A percentile compares a stretch with the other conserved stretches of the same genome.
These are phyloP conservation scores for Nicator chloris DNA, from an alignment of 2,113 vertebrate species.

Conservation along the genomic window DNA sequence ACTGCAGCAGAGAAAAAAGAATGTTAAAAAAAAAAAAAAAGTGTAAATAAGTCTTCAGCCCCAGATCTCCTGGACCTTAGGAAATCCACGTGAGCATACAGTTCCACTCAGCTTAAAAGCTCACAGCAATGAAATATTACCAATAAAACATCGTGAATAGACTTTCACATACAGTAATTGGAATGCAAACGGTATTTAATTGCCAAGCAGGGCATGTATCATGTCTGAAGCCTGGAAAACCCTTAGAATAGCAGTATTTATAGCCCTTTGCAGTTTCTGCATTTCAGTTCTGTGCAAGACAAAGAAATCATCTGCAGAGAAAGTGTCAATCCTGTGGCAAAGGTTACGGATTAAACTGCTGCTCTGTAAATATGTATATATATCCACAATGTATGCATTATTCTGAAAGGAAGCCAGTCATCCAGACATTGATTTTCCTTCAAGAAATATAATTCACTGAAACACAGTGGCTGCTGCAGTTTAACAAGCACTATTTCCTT, in stretches of 20 bases:
- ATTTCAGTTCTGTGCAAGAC: background rate
- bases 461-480: background rate
- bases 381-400: background rate
- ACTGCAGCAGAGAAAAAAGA: background rate
- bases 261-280: background rate
- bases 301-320: background rate
- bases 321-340: background rate
- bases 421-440: slow-evolving; percentile 13
- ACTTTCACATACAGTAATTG: slow-evolving; percentile 1
- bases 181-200: slow-evolving; percentile 24
- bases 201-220: background rate
- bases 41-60: background rate
- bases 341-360: background rate
- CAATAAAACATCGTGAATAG: slow-evolving; percentile 17
- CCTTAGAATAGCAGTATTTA: background rate
- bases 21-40: background rate
- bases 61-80: background rate
- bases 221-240: background rate
- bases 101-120: background rate
- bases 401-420: slow-evolving; percentile 1
- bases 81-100: background rate
- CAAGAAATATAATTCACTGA: background rate
- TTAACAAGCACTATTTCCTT: background rate
- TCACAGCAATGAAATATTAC: background rate
- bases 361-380: slow-evolving; percentile 10